A percentile compares a stretch with the other conserved stretches of the same genome.
These are phyloP conservation scores for Plutella xylostella DNA, from an alignment of 2,888 invertebrate genomes.

Conservation along the genomic window DNA sequence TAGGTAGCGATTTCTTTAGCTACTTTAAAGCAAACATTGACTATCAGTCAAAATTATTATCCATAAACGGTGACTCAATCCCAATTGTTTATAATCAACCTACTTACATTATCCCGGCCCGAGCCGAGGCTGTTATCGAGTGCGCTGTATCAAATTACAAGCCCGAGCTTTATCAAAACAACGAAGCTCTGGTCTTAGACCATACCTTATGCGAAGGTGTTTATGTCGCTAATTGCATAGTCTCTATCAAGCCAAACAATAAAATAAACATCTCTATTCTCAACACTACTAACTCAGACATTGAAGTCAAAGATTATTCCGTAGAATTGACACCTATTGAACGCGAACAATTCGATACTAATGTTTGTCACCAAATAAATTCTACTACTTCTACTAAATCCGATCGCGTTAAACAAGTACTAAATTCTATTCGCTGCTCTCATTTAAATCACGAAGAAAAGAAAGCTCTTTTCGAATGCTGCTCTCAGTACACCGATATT, in stretches of 20 bases:
- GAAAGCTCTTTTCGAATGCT: background rate
- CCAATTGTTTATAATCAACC: constrained; percentile 3
- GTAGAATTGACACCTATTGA: constrained; percentile 3
- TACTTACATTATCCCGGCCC: constrained; percentile 8
- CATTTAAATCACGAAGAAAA: background rate
- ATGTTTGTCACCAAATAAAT: background rate
- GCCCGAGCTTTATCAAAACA: background rate
- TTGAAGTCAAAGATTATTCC: constrained; percentile 10
- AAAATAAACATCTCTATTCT: constrained; percentile 15
- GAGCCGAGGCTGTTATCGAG: constrained; percentile 10
- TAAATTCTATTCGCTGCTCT: background rate
- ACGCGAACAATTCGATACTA: background rate
- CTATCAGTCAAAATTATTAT: background rate
- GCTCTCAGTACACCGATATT: background rate
- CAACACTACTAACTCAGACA: constrained; percentile 10
- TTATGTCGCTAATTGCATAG: constrained; percentile 15
- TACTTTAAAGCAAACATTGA: background rate
- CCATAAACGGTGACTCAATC: constrained; percentile 3
- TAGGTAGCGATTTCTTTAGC: constrained; percentile 5
- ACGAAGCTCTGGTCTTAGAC: constrained; percentile 13
- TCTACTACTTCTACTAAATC: too few relatives aligned
- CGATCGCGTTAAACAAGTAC: background rate
- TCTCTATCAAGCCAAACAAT: constrained; percentile 15
- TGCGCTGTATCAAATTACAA: constrained; percentile 10
- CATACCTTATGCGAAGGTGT: too few relatives aligned